phyloP scores from a whole-genome alignment of 2,888 invertebrate genomes.

The Drosophila anomalata region DNA sequence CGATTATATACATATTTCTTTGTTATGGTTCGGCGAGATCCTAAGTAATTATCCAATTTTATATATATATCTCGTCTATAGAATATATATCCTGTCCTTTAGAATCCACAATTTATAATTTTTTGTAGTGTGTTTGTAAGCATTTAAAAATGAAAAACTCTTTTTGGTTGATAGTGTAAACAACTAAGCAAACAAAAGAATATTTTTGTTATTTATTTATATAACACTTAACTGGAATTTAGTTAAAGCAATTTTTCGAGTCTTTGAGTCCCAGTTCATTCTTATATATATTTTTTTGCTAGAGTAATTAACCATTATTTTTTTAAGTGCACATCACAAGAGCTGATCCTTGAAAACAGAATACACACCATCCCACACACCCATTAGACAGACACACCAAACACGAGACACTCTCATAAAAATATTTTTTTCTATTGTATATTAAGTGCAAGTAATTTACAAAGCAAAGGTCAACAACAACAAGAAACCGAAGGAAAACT shows the following conservation, averaged over 20 bases:
- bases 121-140: slow-evolving; percentile 13
- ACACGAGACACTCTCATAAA: slow-evolving; percentile 8
- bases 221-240: slow-evolving; percentile 49
- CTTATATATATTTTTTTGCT: slow-evolving; percentile 36
- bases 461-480: slow-evolving; percentile 39
- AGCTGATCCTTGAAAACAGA: background rate
- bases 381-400: slow-evolving; percentile 34
- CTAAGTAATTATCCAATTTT: background rate
- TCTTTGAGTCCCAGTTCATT: slow-evolving; percentile 13
- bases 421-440: slow-evolving; percentile 65
- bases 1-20: slow-evolving; percentile 9
- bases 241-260: slow-evolving; percentile 61
- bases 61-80: slow-evolving; percentile 4
- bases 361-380: slow-evolving; percentile 14
- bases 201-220: slow-evolving; percentile 33
- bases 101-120: background rate
- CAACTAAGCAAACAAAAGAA: background rate
- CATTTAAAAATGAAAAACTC: slow-evolving; percentile 30
- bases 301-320: slow-evolving; percentile 56
- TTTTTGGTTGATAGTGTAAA: slow-evolving; percentile 41
- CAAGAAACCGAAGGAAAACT: slow-evolving; percentile 42
- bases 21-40: slow-evolving; percentile 19
- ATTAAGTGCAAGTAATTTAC: slow-evolving; percentile 60
- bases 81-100: background rate
- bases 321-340: slow-evolving; percentile 18